Base-by-base conservation (phyloP, 2,888 invertebrate species). In the Metacarcinus magister region DNA sequence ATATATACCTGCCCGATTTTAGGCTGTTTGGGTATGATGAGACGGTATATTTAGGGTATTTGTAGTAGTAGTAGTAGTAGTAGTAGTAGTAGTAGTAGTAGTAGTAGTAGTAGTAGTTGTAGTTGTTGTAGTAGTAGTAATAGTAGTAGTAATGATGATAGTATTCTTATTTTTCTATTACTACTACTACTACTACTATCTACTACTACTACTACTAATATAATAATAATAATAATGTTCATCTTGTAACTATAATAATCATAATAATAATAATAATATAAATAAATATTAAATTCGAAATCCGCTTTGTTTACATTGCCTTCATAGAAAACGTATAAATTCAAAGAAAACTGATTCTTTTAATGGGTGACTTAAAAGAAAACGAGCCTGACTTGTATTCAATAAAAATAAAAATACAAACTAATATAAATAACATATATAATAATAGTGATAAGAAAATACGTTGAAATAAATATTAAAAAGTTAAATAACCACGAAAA, bases 21-120 rank as follows among this genome's bases (percentile, higher is more conserved):
- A n/a, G 67, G n/a, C 13, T 94, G 7, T 89, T 94, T 46, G 89
- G 94, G 7, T 87, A 89, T 28, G 28, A n/a, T 13, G 48, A 46
- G 2, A 46, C 44, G n/a, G 43, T 19, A 0, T 94, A 89, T 46
- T 87, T 89, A 0, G 94, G 46, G 16, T 28, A n/a, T 82, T 44
- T 89, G n/a, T 5, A 19, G 48, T 90, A 32, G 32, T 82, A 13
- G 82, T 82, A 32, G 82, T 82, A 13, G 82, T 91, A 19, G n/a
- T 91, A 19, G n/a, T 91, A 28, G 44, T 91, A 5, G 46, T 91
- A 23, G 44, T 91, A 23, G 91, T 91, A 8, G 44, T 91, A 0
- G n/a, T 91, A 32, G n/a, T 44, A 4, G 46, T 91, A 32, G 5
- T n/a, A 8, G 23, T 91, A 91, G 19, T 2, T 60, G 60, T 60